Conservation (phyloP, 2,113 vertebrate genomes). For the Lates calcarifer region DNA sequence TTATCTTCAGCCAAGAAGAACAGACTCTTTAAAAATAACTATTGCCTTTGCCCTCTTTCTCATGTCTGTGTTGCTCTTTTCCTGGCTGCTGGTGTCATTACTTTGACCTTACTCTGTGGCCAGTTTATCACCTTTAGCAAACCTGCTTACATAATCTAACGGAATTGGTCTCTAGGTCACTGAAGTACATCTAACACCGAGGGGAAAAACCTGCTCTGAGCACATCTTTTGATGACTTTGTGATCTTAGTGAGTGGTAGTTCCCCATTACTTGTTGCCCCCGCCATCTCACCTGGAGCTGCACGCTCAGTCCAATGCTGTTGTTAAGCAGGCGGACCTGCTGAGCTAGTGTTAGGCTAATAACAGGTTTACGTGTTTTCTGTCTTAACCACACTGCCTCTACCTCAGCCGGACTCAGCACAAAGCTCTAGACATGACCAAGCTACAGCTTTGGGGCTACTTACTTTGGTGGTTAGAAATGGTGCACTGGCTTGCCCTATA, state of each 20-base stretch:
- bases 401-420: slow-evolving; percentile 76
- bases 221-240: slow-evolving; percentile 17
- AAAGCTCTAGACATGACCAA: slow-evolving; percentile 80
- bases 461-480: slow-evolving; percentile 49
- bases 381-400: slow-evolving; percentile 66
- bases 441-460: slow-evolving; percentile 65
- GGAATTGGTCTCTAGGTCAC: slow-evolving; percentile 2
- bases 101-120: neutral
- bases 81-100: neutral
- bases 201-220: neutral
- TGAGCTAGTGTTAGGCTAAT: slow-evolving; percentile 81
- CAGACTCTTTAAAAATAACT: neutral
- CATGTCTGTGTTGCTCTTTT: neutral
- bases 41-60: neutral
- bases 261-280: slow-evolving; percentile 24
- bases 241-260: slow-evolving; percentile 11
- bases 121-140: neutral
- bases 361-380: slow-evolving; percentile 71
- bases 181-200: neutral
- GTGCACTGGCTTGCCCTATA: slow-evolving; percentile 10
- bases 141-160: neutral
- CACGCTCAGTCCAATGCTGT: slow-evolving; percentile 32
- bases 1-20: neutral
- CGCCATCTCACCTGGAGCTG: slow-evolving; percentile 52
- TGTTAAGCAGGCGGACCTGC: slow-evolving; percentile 70